Evolutionary conservation across 2,888 invertebrate species (phyloP).

Genomic region (Chrysodeixis includens): DNA sequence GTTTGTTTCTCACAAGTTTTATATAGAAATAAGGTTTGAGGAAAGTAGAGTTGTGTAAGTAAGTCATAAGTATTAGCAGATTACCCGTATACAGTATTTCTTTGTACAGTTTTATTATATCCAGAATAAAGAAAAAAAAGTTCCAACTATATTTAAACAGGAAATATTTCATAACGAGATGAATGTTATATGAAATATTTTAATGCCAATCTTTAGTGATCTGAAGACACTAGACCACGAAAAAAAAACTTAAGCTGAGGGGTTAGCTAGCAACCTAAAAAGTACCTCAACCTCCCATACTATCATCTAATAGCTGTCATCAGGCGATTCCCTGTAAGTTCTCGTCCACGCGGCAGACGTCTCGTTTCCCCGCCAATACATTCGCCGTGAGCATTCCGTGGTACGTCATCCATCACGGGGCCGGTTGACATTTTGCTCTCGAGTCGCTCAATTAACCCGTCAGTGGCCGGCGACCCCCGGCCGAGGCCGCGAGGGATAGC

Average conservation of each 20-base stretch:
- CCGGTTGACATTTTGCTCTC: conserved; percentile 62
- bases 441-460: conserved; percentile 64
- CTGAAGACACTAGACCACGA: too few relatives aligned
- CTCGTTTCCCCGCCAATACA: conserved; percentile 9
- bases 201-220: too few relatives aligned
- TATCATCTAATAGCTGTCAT: neutral
- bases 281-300: neutral
- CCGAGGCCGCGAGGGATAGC: conserved; percentile 37
- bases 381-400: conserved; percentile 24
- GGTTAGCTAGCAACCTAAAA: too few relatives aligned
- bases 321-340: neutral
- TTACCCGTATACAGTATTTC: too few relatives aligned
- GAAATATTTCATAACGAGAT: too few relatives aligned
- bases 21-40: neutral
- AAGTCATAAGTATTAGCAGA: too few relatives aligned
- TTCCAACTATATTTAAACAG: too few relatives aligned
- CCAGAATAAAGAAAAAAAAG: too few relatives aligned
- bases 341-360: conserved; percentile 5
- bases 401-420: conserved; percentile 54
- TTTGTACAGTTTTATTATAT: too few relatives aligned
- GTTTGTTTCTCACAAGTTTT: neutral
- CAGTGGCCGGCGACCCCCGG: conserved; percentile 38
- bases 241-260: too few relatives aligned
- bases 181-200: too few relatives aligned
- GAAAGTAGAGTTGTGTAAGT: neutral